Percentiles rank a stretch among this genome's conserved stretches.
phyloP scores from a whole-genome alignment of 2,113 vertebrate genomes.

The Corythaixoides concolor region DNA sequence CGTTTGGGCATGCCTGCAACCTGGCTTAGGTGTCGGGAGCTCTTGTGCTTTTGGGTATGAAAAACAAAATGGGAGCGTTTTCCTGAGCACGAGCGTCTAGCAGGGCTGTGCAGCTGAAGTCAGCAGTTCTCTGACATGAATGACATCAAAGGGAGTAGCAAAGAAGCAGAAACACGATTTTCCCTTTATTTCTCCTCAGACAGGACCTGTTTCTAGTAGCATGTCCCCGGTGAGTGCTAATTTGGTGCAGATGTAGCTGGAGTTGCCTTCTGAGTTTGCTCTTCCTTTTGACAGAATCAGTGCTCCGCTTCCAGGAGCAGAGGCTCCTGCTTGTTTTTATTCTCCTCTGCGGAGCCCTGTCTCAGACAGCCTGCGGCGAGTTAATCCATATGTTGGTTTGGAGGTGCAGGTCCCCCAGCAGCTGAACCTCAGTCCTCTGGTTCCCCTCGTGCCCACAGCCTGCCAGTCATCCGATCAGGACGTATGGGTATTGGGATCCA shows the following conservation, averaged over 20 bases:
- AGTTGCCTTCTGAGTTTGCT: neutral
- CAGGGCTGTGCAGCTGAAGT: neutral
- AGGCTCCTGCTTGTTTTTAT: neutral
- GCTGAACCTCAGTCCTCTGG: neutral
- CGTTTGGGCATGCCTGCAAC: neutral
- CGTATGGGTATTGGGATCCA: rapidly evolving
- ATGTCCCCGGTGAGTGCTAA: neutral
- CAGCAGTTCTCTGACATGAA: neutral
- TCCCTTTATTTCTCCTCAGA: neutral
- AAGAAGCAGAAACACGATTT: neutral
- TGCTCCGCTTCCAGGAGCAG: neutral
- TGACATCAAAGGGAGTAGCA: neutral
- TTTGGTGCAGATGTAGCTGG: neutral
- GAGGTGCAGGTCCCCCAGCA: neutral
- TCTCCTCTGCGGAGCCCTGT: neutral
- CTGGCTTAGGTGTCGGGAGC: neutral
- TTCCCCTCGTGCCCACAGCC: neutral
- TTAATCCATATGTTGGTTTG: rapidly evolving
- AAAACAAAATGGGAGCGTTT: neutral
- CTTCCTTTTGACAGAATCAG: neutral
- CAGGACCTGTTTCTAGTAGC: neutral
- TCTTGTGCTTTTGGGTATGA: neutral
- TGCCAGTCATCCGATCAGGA: neutral
- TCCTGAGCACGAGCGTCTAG: neutral
- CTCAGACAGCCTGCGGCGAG: neutral